phyloP scores from a whole-genome alignment of 2,797 vertebrate genomes.

The Chaenodraco wilsoni region DNA sequence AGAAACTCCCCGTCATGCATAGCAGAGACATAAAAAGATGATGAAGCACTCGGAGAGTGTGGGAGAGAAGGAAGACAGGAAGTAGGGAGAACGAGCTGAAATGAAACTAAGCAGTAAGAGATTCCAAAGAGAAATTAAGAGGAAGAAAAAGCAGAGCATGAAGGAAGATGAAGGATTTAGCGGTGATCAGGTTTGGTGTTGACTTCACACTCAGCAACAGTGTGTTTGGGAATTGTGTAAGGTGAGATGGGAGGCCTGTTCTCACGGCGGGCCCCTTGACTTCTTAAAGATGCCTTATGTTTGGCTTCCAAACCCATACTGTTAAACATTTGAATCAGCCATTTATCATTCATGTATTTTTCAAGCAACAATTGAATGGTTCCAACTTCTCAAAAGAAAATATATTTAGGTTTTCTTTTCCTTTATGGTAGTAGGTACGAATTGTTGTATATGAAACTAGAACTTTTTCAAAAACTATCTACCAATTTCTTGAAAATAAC shows the following conservation, averaged over 20 bases:
- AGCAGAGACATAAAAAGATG: slow-evolving; percentile 68
- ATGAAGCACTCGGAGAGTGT: slow-evolving; percentile 50
- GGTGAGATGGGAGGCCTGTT: slow-evolving; percentile 34
- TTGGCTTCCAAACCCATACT: too few relatives aligned
- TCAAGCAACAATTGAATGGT: too few relatives aligned
- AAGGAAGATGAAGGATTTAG: not conserved
- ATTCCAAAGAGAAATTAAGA: slow-evolving; percentile 21
- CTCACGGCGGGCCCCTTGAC: slow-evolving; percentile 15
- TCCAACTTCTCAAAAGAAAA: too few relatives aligned
- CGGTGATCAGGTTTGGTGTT: slow-evolving; percentile 15
- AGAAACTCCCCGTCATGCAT: slow-evolving; percentile 57
- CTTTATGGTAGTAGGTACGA: too few relatives aligned
- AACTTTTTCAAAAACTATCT: too few relatives aligned
- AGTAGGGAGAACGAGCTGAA: slow-evolving; percentile 34
- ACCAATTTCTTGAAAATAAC: too few relatives aligned
- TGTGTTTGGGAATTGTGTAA: slow-evolving; percentile 46
- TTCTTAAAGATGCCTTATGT: not conserved
- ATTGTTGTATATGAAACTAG: too few relatives aligned
- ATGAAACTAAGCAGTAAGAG: slow-evolving; percentile 21
- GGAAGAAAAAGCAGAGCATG: not conserved
- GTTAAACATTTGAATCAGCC: not conserved
- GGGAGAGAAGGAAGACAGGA: slow-evolving; percentile 45
- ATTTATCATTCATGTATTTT: not conserved
- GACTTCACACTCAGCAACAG: slow-evolving; percentile 24
- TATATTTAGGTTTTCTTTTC: too few relatives aligned